Percentiles rank a stretch among this genome's conserved stretches.
These are phyloP conservation scores for Eufriesea mexicana DNA, from an alignment of 1,140 invertebrate genomes.

Conservation along the genomic window DNA sequence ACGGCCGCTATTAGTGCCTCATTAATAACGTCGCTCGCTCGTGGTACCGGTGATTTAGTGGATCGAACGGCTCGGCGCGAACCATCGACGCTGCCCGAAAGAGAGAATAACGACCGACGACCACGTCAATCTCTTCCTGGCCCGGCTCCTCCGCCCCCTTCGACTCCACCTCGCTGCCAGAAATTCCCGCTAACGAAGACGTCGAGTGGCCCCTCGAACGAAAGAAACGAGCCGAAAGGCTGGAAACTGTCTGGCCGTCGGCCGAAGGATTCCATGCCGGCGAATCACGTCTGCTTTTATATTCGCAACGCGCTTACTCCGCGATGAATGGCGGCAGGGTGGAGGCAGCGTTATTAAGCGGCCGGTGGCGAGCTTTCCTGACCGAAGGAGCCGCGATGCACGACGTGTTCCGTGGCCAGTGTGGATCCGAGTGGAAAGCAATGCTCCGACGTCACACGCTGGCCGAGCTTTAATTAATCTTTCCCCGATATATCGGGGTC, in stretches of 20 bases:
- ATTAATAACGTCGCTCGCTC: constrained; percentile 69
- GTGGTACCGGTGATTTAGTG: constrained; percentile 62
- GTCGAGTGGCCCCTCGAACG: constrained; percentile 12
- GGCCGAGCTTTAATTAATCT: constrained; percentile 67
- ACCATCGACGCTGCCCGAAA: constrained; percentile 32
- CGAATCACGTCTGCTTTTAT: constrained; percentile 45
- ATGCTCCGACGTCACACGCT: constrained; percentile 59
- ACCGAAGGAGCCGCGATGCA: background rate
- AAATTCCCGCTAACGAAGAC: constrained; percentile 66
- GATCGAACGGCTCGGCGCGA: constrained; percentile 24
- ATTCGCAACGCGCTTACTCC: constrained; percentile 4
- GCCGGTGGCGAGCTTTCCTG: constrained; percentile 49
- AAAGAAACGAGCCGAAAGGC: constrained; percentile 5
- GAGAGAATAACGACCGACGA: constrained; percentile 60
- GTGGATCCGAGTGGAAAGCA: constrained; percentile 67
- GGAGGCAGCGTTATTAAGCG: constrained; percentile 34
- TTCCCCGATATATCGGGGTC: constrained; percentile 47
- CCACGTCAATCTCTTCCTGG: constrained; percentile 53
- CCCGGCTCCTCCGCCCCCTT: background rate
- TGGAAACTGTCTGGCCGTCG: background rate
- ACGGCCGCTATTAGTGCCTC: constrained; percentile 66
- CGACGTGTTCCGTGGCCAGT: constrained; percentile 4
- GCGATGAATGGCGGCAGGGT: constrained; percentile 32
- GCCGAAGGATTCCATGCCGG: background rate
- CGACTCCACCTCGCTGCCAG: background rate